phyloP scores from a whole-genome alignment of 92 coral and sea anemone genomes.

The Zoanthus solanderi region DNA sequence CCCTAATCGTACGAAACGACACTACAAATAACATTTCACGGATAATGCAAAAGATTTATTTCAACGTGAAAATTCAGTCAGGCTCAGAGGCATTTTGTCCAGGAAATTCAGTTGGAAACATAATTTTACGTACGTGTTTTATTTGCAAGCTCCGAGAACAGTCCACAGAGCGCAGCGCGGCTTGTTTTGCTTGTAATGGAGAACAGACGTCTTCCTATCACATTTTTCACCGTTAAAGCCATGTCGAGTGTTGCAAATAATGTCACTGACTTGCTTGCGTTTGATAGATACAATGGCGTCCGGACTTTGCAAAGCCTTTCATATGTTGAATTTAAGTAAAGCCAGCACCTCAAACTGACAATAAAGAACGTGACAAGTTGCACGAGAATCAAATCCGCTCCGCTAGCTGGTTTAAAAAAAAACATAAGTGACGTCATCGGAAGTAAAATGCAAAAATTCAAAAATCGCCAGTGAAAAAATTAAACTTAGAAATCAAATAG shows the following conservation, averaged over 20 bases:
- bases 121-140: background rate
- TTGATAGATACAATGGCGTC: background rate
- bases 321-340: background rate
- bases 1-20: background rate
- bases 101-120: background rate
- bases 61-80: background rate
- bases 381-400: background rate
- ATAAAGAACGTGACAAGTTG: background rate
- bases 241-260: background rate
- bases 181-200: background rate
- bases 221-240: background rate
- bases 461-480: background rate
- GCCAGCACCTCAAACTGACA: too few relatives aligned
- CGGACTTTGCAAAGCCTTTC: background rate
- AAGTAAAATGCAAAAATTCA: background rate
- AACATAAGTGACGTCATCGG: background rate
- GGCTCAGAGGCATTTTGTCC: background rate
- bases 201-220: background rate
- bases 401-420: background rate
- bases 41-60: background rate
- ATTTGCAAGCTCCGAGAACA: background rate
- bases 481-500: background rate
- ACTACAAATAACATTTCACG: background rate
- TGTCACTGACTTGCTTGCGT: background rate
- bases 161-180: background rate